Percentiles rank a stretch among this genome's conserved stretches.
These are phyloP conservation scores for Campoplex nolae DNA, from an alignment of 2,888 invertebrate species.

Conservation along the genomic window DNA sequence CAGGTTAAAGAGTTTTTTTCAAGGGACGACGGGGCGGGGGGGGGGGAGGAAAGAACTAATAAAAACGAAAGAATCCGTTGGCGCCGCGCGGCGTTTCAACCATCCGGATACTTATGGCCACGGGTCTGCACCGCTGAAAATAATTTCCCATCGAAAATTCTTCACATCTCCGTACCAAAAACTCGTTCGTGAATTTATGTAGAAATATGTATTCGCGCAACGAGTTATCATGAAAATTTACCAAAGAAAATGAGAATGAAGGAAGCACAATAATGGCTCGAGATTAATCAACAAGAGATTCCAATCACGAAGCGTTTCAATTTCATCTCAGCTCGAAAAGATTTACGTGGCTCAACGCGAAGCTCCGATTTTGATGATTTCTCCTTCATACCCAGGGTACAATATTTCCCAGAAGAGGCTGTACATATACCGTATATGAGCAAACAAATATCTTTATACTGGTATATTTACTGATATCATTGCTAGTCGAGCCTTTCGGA, in stretches of 20 bases:
- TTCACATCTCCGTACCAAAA: conserved; percentile 53
- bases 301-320: conserved; percentile 54
- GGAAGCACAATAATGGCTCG: background rate
- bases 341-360: background rate
- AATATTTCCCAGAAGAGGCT: background rate
- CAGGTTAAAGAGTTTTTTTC: conserved; percentile 31
- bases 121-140: conserved; percentile 39
- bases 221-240: conserved; percentile 28
- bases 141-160: conserved; percentile 60
- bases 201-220: conserved; percentile 38
- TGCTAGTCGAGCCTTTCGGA: conserved; percentile 49
- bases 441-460: background rate
- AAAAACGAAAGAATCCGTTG: conserved; percentile 61
- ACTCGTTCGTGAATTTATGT: conserved; percentile 38
- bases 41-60: conserved; percentile 24
- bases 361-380: background rate
- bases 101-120: conserved; percentile 55
- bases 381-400: background rate
- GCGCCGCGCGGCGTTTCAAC: conserved; percentile 56
- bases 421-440: background rate
- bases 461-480: conserved; percentile 56
- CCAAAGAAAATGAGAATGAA: conserved; percentile 23
- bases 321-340: conserved; percentile 22
- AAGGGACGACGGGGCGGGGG: background rate
- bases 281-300: conserved; percentile 55